These are phyloP conservation scores for Tonatia bakeri DNA, from an alignment of 2,113 vertebrate genomes.

Conservation along the genomic window DNA sequence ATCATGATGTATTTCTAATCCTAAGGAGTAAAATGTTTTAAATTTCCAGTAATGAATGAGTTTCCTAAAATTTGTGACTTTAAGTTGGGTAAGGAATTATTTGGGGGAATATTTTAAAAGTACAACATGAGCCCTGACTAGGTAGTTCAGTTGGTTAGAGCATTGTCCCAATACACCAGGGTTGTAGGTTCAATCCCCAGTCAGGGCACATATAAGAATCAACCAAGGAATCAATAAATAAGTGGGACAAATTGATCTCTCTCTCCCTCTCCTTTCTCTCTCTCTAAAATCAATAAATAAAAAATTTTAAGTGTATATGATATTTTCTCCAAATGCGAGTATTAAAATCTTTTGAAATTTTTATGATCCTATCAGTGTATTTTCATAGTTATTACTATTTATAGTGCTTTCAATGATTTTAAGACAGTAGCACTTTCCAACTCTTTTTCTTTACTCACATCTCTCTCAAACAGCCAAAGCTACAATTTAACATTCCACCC, in stretches of 20 bases:
- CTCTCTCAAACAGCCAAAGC: conserved; percentile 73
- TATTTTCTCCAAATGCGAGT: conserved; percentile 32
- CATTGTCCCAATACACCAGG: too few relatives aligned
- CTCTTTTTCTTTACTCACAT: conserved; percentile 55
- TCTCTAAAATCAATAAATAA: too few relatives aligned
- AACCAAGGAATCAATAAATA: too few relatives aligned
- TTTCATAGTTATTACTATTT: conserved; percentile 43
- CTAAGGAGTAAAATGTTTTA: conserved; percentile 17
- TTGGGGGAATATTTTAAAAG: not conserved
- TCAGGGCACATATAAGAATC: too few relatives aligned
- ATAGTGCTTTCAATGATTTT: conserved; percentile 47
- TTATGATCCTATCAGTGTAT: not conserved
- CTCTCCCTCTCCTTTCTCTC: too few relatives aligned
- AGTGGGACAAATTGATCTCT: too few relatives aligned
- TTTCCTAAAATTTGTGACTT: conserved; percentile 12
- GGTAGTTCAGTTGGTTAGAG: too few relatives aligned
- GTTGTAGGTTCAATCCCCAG: too few relatives aligned
- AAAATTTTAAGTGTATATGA: too few relatives aligned
- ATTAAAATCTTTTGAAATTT: conserved; percentile 40
- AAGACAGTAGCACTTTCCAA: conserved; percentile 46
- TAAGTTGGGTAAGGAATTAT: not conserved
- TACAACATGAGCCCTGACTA: not conserved
- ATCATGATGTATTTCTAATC: not conserved
- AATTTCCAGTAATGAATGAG: conserved; percentile 33
- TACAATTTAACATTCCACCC: conserved; percentile 56